Percentiles rank a stretch among this genome's conserved stretches.
Evolutionary conservation across 2,888 invertebrate species (phyloP).

Genomic region (Xestoiulus laeticollis): DNA sequence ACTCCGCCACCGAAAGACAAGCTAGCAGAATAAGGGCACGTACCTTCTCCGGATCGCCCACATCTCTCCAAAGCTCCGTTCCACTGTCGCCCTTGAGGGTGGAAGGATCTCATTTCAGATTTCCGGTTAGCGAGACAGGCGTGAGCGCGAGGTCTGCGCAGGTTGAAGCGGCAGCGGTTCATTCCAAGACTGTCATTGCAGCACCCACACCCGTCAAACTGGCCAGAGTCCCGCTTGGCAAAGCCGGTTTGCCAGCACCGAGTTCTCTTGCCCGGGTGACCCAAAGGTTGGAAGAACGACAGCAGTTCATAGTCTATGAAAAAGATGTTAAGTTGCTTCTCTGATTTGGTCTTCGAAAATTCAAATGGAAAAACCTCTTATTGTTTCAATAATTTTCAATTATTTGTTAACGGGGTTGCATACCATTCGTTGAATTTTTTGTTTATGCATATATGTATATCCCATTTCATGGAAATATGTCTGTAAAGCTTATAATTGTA

Average conservation of each 20-base stretch:
- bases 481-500: no score
- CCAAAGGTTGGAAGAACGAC: conserved; percentile 8
- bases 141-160: neutral
- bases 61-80: conserved; percentile 13
- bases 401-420: no score
- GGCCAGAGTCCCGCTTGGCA: neutral
- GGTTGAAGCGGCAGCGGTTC: neutral
- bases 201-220: neutral
- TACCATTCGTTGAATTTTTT: no score
- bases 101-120: conserved; percentile 50
- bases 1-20: neutral
- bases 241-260: neutral
- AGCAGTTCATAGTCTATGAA: neutral
- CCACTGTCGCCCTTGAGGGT: conserved; percentile 51
- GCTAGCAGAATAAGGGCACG: neutral
- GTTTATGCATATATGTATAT: no score
- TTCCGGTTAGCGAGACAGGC: conserved; percentile 21
- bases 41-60: conserved; percentile 42
- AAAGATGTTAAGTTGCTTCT: conserved; percentile 15
- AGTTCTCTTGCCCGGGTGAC: neutral
- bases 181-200: neutral
- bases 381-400: no score
- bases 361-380: no score
- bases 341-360: no score
- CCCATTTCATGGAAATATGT: no score